Evolutionary conservation across 2,888 invertebrate genomes (phyloP), one percentile per base, ranked within the genome.

Genomic region (Lasioglossum calceatum): DNA sequence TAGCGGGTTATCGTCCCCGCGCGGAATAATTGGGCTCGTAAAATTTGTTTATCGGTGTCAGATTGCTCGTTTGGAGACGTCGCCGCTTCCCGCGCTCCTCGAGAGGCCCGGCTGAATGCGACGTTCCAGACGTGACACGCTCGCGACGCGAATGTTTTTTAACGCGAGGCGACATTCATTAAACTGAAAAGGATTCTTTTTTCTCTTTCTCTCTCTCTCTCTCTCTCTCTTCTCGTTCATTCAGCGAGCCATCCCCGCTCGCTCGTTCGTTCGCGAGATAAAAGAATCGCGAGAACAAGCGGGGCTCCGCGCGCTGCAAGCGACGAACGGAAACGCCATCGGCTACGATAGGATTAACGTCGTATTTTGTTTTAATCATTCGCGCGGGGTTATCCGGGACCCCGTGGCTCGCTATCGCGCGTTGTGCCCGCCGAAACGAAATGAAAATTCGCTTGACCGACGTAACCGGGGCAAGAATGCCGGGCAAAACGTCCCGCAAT

Each of bases 161-260:
- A 82, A 80, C 42, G 70, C 71, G 54, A 82, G 72, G 58, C 77
- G 80, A 82, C 87, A 81, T 87, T 87, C 87, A 73, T 86, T 82
- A 81, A 82, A 82, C 80, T 70, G 87, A 86, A 82, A 86, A 87
- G 87, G 82, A 75, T 72, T 64, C 64, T 79, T 76, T 19, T 50
- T 54, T 27, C n/a, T 42, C 36, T 1, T 19, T 12, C 8, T 32
- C 23, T 23, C 16, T n/a, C 27, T n/a, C 32, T 23, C 16, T 39
- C 19, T 27, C 32, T 19, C 44, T 12, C 36, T 44, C 32, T 27
- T 19, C 8, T 36, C 42, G 61, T 80, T 67, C 78, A 39, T 86
- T 86, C 85, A 67, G 36, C 44, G 12, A 58, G 19, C 27, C 64
- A 39, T 78, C 64, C 27, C 81, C 44, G 71, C n/a, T 8, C 32